A percentile compares a stretch with the other conserved stretches of the same genome.
Evolutionary conservation across 2,113 vertebrate species (phyloP).

Genomic region (Hyaena hyaena): DNA sequence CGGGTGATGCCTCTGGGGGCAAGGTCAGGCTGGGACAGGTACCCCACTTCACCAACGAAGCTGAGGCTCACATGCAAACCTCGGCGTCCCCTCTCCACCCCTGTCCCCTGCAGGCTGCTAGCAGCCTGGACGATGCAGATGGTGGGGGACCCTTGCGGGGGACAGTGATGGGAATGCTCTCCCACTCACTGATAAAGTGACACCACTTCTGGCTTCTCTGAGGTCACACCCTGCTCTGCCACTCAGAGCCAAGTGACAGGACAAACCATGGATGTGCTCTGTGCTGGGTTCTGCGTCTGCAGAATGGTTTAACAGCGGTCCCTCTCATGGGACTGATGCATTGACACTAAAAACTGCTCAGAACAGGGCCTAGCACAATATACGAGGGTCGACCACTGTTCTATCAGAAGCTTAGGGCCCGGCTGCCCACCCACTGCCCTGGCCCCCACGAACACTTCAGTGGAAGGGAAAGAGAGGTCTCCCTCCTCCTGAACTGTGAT

Average conservation of each 20-base stretch:
- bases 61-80: background rate
- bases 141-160: fast-evolving
- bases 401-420: background rate
- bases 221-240: background rate
- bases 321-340: background rate
- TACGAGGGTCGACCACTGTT: background rate
- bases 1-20: background rate
- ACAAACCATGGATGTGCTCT: background rate
- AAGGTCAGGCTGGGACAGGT: background rate
- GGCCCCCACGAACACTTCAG: background rate
- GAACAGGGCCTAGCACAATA: background rate
- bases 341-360: background rate
- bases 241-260: background rate
- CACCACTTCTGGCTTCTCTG: background rate
- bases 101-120: background rate
- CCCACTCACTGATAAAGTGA: background rate
- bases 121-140: fast-evolving
- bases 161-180: background rate
- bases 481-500: background rate
- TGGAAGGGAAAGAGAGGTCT: background rate
- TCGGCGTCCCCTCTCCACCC: background rate
- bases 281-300: background rate
- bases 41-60: background rate
- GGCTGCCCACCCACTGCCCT: background rate
- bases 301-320: background rate